Percentiles rank a stretch among this genome's conserved stretches.
phyloP scores from a whole-genome alignment of 1,140 invertebrate species.

The Plectus sambesii region DNA sequence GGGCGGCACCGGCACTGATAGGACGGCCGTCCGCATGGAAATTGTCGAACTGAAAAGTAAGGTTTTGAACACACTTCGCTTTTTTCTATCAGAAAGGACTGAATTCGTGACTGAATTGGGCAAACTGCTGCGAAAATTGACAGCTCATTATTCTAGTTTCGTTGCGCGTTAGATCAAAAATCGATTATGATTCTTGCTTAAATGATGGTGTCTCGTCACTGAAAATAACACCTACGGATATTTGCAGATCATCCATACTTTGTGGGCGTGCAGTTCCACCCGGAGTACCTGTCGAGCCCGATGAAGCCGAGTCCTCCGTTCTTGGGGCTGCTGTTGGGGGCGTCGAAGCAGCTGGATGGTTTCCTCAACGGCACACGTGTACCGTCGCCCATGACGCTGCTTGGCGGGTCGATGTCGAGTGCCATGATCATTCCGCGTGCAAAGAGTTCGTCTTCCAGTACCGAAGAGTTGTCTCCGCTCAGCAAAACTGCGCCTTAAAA shows the following conservation, averaged over 20 bases:
- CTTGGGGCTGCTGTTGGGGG: conserved; percentile 77
- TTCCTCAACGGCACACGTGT: conserved; percentile 17
- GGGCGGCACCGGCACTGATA: conserved; percentile 29
- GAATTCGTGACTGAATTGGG: no score
- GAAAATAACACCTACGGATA: background rate
- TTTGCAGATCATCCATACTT: conserved; percentile 70
- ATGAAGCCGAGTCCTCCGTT: conserved; percentile 87
- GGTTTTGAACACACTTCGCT: conserved; percentile 1
- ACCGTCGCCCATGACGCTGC: conserved; percentile 6
- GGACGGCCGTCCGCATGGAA: conserved; percentile 66
- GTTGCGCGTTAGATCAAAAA: background rate
- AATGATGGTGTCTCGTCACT: background rate
- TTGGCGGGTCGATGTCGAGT: background rate
- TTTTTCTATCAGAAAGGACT: conserved; percentile 1
- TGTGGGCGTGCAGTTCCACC: conserved; percentile 91
- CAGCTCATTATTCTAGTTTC: background rate
- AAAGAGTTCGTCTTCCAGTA: no score
- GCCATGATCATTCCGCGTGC: background rate
- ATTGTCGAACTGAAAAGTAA: conserved; percentile 56
- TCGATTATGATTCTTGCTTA: no score
- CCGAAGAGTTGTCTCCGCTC: no score
- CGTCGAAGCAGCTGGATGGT: conserved; percentile 52
- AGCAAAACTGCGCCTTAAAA: no score
- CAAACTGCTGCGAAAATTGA: no score
- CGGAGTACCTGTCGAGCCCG: conserved; percentile 87